Base-by-base conservation (phyloP, 2,113 vertebrate species). In the Zeus faber region DNA sequence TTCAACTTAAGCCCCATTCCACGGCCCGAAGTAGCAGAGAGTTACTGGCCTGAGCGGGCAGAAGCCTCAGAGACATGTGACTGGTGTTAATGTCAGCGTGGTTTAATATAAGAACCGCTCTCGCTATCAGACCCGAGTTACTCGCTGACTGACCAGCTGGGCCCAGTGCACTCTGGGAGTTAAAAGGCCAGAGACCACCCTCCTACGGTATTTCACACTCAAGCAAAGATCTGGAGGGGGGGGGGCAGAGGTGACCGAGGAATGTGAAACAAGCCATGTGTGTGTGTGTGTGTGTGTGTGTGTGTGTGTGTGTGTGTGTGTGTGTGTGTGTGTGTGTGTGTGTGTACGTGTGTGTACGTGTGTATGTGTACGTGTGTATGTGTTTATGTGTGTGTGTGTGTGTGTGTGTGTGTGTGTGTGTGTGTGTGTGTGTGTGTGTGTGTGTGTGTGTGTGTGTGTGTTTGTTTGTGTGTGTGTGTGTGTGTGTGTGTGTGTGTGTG, bases 101-200 rank as follows among this genome's bases (percentile, higher is more conserved):
- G 68, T 87, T 84, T 87, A 87, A 84, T 90, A 75, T 81, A 80
- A 79, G 67, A 79, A 53, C 55, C 45, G 65, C 81, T 78, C 76
- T 77, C n/a, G n/a, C 60, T 71, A 56, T 79, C 2, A 68, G 70
- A 67, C 65, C 74, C 67, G 62, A 40, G 48, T 50, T 69, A 54
- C 71, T 67, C 47, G 40, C 56, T 72, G 62, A 69, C 52, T 83
- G 77, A 76, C 58, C 80, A 72, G 66, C 41, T 23, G 49, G 53
- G 60, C 74, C 67, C 70, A 47, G 80, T 70, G 70, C 54, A 58
- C 49, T 79, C 70, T 66, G 39, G 70, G 62, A 72, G 77, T 73
- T 76, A 72, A 79, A 81, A 80, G 70, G 73, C 68, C 72, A 82
- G 46, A 67, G 70, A 84, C 76, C 79, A 81, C 77, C 74, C 75